Conservation (phyloP, 2,888 invertebrate species). For the Cybosia mesomella region DNA sequence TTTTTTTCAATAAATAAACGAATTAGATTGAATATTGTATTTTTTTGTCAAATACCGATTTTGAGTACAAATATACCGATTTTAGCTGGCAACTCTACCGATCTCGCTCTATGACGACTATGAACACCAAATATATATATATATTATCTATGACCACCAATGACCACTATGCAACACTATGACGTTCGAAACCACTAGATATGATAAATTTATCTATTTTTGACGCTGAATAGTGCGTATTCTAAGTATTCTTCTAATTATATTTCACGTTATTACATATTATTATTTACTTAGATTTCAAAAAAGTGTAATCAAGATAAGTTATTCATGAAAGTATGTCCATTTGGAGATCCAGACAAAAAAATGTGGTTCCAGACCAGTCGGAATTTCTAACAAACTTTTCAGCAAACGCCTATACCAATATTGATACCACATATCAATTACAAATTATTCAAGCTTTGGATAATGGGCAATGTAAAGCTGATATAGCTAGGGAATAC, state of each 20-base stretch:
- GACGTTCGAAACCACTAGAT: too few relatives aligned
- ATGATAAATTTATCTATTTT: too few relatives aligned
- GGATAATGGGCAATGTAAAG: constrained; percentile 58
- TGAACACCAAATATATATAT: too few relatives aligned
- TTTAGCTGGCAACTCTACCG: too few relatives aligned
- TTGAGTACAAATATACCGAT: too few relatives aligned
- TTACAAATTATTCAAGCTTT: constrained; percentile 59
- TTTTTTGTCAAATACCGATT: too few relatives aligned
- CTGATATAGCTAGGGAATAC: constrained; percentile 59
- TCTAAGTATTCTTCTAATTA: background rate
- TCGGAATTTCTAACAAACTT: constrained; percentile 41
- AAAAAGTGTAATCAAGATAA: constrained; percentile 1
- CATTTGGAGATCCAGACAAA: constrained; percentile 45
- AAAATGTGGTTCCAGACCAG: constrained; percentile 50
- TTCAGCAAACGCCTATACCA: constrained; percentile 43
- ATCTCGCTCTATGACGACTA: too few relatives aligned
- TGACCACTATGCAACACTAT: too few relatives aligned
- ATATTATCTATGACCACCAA: too few relatives aligned
- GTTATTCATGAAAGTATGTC: constrained; percentile 38
- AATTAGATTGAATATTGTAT: too few relatives aligned
- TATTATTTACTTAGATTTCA: background rate
- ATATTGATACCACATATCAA: constrained; percentile 56
- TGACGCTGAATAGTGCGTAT: constrained; percentile 2
- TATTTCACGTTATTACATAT: background rate
- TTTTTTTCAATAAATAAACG: too few relatives aligned